Evolutionary conservation across 2,113 vertebrate species (phyloP).

Genomic region (Paradoxurus hermaphroditus): DNA sequence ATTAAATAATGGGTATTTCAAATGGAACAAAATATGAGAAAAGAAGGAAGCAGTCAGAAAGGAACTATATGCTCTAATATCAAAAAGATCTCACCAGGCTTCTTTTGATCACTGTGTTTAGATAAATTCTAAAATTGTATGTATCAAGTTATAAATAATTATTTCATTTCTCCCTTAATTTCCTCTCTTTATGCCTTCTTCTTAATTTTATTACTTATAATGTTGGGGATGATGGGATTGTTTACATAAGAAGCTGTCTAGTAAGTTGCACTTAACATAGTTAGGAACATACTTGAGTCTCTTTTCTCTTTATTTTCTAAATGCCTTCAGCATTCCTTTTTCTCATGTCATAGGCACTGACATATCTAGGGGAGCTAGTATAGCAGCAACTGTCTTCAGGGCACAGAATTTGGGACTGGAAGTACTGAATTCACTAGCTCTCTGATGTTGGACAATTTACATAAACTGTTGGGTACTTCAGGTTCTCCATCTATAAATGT

Average conservation of each 20-base stretch:
- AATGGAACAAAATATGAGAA: background rate
- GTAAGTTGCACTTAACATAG: background rate
- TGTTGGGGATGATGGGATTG: background rate
- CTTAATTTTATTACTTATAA: background rate
- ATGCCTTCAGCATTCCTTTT: background rate
- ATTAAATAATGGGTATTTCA: slow-evolving; percentile 3
- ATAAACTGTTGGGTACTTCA: background rate
- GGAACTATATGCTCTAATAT: background rate
- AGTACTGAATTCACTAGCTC: background rate
- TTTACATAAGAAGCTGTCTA: background rate
- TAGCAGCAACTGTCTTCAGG: background rate
- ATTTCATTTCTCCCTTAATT: background rate
- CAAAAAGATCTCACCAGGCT: background rate
- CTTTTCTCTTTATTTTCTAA: background rate
- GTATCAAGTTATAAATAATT: background rate
- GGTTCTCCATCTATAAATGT: background rate
- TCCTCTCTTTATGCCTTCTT: background rate
- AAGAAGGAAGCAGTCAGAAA: background rate
- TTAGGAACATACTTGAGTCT: background rate
- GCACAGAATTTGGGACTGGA: background rate
- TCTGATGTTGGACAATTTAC: background rate
- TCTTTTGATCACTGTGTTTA: background rate
- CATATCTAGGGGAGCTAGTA: background rate
- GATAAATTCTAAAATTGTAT: background rate
- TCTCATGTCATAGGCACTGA: background rate